Percentiles rank a stretch among this genome's conserved stretches.
Conservation (phyloP, 1,140 invertebrate genomes). For the Stratiolaelaps scimitus region DNA sequence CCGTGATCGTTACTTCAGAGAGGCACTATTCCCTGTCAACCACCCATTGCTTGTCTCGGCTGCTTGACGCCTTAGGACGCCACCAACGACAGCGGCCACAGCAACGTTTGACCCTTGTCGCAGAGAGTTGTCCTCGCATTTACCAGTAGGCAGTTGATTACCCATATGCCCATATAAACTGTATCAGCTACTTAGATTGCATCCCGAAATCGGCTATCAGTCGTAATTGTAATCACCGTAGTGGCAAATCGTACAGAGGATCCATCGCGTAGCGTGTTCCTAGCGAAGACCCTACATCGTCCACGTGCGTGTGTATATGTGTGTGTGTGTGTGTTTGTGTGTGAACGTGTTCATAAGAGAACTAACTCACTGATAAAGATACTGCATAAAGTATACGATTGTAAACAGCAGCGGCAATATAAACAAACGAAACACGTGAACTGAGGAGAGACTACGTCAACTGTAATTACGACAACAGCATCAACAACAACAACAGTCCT, state of each 20-base stretch:
- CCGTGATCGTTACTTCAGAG: no score
- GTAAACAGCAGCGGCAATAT: not conserved
- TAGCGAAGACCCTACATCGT: no score
- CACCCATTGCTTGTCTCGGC: no score
- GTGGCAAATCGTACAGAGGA: not conserved
- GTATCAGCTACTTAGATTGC: not conserved
- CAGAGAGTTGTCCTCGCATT: not conserved
- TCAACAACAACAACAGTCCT: not conserved
- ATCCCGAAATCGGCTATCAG: no score
- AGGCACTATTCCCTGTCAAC: no score
- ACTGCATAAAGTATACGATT: not conserved
- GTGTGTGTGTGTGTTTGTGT: no score
- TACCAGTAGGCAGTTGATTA: not conserved
- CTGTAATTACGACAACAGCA: not conserved
- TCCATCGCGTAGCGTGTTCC: not conserved
- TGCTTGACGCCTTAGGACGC: no score
- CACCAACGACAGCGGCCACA: not conserved
- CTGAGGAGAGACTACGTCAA: not conserved
- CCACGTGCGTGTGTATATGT: no score
- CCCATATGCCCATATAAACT: not conserved
- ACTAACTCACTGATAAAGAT: no score
- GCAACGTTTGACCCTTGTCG: not conserved
- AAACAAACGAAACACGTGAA: not conserved
- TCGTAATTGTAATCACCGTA: not conserved
- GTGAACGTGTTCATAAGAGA: no score